These are phyloP conservation scores for Scolopax bukidnonensis DNA, from an alignment of 2,797 vertebrate genomes.

Conservation along the genomic window DNA sequence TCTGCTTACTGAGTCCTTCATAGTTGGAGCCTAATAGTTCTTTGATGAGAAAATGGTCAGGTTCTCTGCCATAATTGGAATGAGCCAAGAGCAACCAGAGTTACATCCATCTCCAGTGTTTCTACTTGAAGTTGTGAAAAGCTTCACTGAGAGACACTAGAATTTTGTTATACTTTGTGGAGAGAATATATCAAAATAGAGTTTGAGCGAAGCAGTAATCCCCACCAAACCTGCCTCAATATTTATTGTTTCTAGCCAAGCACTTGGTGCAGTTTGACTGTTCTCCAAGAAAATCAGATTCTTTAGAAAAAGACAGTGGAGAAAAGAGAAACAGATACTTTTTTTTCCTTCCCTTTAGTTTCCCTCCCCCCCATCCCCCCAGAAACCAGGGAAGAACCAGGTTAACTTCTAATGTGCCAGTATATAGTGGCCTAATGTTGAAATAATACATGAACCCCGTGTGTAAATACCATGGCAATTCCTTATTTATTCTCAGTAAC, in stretches of 20 bases:
- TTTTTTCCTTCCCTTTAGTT: background rate
- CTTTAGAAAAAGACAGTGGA: background rate
- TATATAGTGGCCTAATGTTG: background rate
- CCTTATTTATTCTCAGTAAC: background rate
- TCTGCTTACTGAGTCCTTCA: background rate
- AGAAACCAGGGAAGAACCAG: background rate
- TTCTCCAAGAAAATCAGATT: background rate
- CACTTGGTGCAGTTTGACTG: background rate
- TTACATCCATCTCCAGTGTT: background rate
- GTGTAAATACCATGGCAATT: background rate
- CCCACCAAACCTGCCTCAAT: background rate
- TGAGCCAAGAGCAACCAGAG: background rate
- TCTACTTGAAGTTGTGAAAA: background rate
- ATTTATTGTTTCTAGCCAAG: background rate
- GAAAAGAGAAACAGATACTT: rapidly evolving
- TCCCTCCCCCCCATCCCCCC: background rate
- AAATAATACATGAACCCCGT: background rate
- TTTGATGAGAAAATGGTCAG: background rate
- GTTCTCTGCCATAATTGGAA: background rate
- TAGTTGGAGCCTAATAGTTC: background rate
- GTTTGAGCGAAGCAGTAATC: background rate
- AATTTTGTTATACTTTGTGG: background rate
- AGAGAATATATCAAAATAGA: background rate
- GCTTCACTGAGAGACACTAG: background rate
- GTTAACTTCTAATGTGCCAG: background rate